Conservation (phyloP, 2,888 invertebrate species). For the Drosophila anomalata region DNA sequence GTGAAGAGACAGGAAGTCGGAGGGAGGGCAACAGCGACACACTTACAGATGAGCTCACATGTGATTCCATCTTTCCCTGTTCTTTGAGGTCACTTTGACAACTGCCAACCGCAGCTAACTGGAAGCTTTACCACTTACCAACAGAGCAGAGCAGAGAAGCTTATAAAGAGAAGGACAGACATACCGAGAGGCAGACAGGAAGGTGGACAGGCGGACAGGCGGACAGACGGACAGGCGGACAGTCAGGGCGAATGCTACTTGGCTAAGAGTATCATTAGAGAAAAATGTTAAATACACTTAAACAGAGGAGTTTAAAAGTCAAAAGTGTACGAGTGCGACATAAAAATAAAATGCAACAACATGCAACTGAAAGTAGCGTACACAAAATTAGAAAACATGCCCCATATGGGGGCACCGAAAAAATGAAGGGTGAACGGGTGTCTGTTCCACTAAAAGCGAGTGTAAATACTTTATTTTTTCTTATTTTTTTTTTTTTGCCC, state of each 20-base stretch:
- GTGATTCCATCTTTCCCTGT: slow-evolving; percentile 47
- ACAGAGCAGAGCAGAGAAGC: slow-evolving; percentile 51
- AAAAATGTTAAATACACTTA: slow-evolving; percentile 79
- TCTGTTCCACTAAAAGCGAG: slow-evolving; percentile 44
- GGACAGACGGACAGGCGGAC: background rate
- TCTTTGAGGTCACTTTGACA: slow-evolving; percentile 80
- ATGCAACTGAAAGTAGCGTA: slow-evolving; percentile 31
- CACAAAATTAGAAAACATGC: slow-evolving; percentile 54
- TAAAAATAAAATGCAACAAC: slow-evolving; percentile 58
- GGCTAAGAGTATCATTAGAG: slow-evolving; percentile 76
- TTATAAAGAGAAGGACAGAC: slow-evolving; percentile 42
- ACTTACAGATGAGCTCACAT: slow-evolving; percentile 42
- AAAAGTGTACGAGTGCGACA: slow-evolving; percentile 63
- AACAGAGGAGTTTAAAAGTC: slow-evolving; percentile 62
- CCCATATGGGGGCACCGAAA: slow-evolving; percentile 5
- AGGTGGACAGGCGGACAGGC: background rate
- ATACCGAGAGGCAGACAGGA: background rate
- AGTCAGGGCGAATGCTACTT: slow-evolving; percentile 64
- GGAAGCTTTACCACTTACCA: slow-evolving; percentile 39
- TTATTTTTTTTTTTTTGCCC: slow-evolving; percentile 24
- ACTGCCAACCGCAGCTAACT: slow-evolving; percentile 71
- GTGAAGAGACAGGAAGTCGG: background rate
- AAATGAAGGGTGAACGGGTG: background rate
- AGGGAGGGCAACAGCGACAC: slow-evolving; percentile 27
- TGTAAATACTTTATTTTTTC: slow-evolving; percentile 56